Evolutionary conservation across 1,140 invertebrate species (phyloP), one percentile per base, ranked within the genome.

Genomic region (Lysiphlebus fabarum): DNA sequence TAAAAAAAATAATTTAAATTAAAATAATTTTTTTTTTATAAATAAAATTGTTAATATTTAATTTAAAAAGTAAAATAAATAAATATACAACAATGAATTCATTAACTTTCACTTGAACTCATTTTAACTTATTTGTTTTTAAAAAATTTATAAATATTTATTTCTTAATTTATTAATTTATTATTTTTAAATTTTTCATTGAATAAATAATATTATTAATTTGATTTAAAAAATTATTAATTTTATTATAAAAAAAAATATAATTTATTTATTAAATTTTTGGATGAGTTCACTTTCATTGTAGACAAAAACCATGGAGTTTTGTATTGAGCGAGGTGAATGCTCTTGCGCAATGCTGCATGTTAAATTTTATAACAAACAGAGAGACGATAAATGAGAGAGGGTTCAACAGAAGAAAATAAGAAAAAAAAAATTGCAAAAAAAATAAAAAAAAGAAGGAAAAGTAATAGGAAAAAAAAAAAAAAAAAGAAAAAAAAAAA

Each of bases 241-340:
- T 17, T 48, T 48, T 17, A 7, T 7, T 33, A 33, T 33, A 7
- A 48, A 14, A 12, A 14, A 14, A 4, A 14, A 17, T 5, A 2
- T 6, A 45, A 45, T 45, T 3, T 14, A 45, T 3, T 45, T 7
- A 5, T 17, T 12, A 17, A 17, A 14, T 14, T 14, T 12, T 12
- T 47, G 11, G 44, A n/a, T 17, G 14, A 8, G 41, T 42, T 8
- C 8, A 42, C n/a, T 10, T 8, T 47, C 44, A 47, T 26, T 47
- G 2, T 42, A 17, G n/a, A 47, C 44, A 47, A 45, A 14, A 55
- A 59, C 40, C 50, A 45, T 50, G 62, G 57, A 58, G 64, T 62
- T 62, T 45, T 71, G 73, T 77, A 78, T 78, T 75, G 76, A 77
- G 68, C 75, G 76, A 70, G 76, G 76, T 78, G 73, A 78, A 78